Evolutionary conservation across 1,140 invertebrate species (phyloP), one percentile per base, ranked within the genome.

Genomic region (Dufourea novaeangliae): DNA sequence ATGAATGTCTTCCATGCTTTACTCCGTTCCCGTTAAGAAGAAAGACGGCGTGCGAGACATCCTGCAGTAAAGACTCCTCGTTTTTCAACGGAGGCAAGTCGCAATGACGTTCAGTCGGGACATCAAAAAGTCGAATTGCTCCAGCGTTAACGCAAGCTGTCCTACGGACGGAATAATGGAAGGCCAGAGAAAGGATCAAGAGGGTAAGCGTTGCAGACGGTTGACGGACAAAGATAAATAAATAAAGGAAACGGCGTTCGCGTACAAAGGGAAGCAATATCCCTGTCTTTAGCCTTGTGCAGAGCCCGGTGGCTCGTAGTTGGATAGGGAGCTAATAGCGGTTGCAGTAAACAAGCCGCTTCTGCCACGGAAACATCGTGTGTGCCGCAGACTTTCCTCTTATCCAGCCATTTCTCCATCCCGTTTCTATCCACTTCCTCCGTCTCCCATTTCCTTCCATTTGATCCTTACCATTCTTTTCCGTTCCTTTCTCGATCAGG

Each of bases 191-290:
- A 78, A 56, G 73, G 74, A 81, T 54, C 61, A 50, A 56, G 71
- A 57, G 68, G 69, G 71, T 14, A 54, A 77, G 63, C 69, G 59
- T 80, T 54, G 57, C 62, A 70, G 37, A 56, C 78, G 57, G 74
- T 71, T 75, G 76, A 54, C 82, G 84, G 86, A 86, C 82, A 82
- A 90, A 90, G 89, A 90, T 89, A 89, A 90, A 90, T 90, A 90
- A 89, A 87, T 85, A 84, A 84, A 87, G 87, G 83, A 89, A 89
- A 90, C 84, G 78, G 82, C 69, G 83, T 77, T 75, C 71, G 79
- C 76, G 68, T 78, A 87, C 86, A 89, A 87, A 88, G 88, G 82
- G 86, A 88, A 86, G 88, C 85, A 89, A 90, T 88, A 90, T 90
- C 87, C 86, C 82, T 77, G 79, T 75, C 83, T 87, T 82, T 83